Percentiles rank a stretch among this genome's conserved stretches.
Evolutionary conservation across 1,140 invertebrate genomes (phyloP).

Genomic region (Eubasilissa regina): DNA sequence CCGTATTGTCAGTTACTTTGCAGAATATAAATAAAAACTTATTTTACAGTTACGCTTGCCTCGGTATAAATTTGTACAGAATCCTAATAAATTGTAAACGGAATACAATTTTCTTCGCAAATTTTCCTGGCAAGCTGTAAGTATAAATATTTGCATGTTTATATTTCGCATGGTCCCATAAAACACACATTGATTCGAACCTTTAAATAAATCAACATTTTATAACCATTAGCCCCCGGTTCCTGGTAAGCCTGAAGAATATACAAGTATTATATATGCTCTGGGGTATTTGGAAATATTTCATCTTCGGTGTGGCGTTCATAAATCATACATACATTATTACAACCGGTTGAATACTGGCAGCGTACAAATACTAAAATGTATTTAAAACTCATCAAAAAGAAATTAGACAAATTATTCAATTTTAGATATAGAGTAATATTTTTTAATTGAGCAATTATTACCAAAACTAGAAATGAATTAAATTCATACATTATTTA

Average conservation of each 20-base stretch:
- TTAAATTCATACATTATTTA: too few relatives aligned
- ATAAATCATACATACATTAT: neutral
- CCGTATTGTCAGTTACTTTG: too few relatives aligned
- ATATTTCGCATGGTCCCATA: constrained; percentile 2
- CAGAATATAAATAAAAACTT: too few relatives aligned
- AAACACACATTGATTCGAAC: constrained; percentile 30
- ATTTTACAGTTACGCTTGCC: too few relatives aligned
- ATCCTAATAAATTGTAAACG: constrained; percentile 10
- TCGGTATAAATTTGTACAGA: neutral
- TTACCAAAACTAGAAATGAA: too few relatives aligned
- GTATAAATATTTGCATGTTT: constrained; percentile 29
- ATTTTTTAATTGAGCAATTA: too few relatives aligned
- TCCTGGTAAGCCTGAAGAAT: neutral
- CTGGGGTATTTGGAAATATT: constrained; percentile 10
- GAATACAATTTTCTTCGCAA: constrained; percentile 1
- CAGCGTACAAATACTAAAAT: too few relatives aligned
- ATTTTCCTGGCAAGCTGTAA: constrained; percentile 5
- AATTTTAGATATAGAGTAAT: too few relatives aligned
- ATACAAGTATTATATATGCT: constrained; percentile 24
- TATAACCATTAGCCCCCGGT: constrained; percentile 16
- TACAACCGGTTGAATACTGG: too few relatives aligned
- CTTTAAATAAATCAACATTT: constrained; percentile 35
- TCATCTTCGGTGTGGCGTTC: neutral
- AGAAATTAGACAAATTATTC: too few relatives aligned
- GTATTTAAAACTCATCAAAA: too few relatives aligned